Base-by-base conservation (phyloP, 1,140 invertebrate species). In the Drosophila azteca region DNA sequence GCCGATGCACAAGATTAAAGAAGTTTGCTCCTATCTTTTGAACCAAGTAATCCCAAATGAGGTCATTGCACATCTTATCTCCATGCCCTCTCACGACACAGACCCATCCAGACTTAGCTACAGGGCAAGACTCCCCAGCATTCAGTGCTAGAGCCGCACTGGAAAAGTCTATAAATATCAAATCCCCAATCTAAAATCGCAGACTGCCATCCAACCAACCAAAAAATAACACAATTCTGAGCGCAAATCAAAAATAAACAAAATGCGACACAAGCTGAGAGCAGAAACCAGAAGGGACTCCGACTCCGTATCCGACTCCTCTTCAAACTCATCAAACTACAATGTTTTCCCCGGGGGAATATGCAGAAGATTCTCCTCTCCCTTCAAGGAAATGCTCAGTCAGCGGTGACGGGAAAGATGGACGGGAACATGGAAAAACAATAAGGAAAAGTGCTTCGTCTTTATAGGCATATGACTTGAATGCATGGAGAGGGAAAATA, bases 381-480 rank as follows among this genome's bases (percentile, higher is more conserved):
- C 3, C 31, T n/a, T 35, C 70, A 62, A 52, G 53, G 44, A 29
- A 73, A n/a, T 73, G 35, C 57, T 46, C 52, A 49, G 41, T 59
- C 43, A 75, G 24, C 5, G 24, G 24, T 26, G 24, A 26, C 24
- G 24, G 24, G 24, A 5, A 26, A 24, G 5, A 74, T 44, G 55
- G n/a, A n/a, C 41, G 59, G 39, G 46, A 45, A 49, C 45, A 84
- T 51, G 45, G 50, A 65, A 77, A 85, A 82, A 80, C 77, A 78
- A 85, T 85, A 78, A 76, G 41, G 58, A 72, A 87, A 75, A 85
- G 78, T 85, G 82, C 81, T 85, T 50, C 41, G 51, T 26, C 57
- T 82, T 53, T n/a, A 53, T 57, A 51, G 59, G 43, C 45, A 62
- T 64, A 39, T 61, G 59, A 81, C 67, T 64, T 44, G 62, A 48